Evolutionary conservation across 2,888 invertebrate genomes (phyloP), one percentile per base, ranked within the genome.

Genomic region (Andricus curvator): DNA sequence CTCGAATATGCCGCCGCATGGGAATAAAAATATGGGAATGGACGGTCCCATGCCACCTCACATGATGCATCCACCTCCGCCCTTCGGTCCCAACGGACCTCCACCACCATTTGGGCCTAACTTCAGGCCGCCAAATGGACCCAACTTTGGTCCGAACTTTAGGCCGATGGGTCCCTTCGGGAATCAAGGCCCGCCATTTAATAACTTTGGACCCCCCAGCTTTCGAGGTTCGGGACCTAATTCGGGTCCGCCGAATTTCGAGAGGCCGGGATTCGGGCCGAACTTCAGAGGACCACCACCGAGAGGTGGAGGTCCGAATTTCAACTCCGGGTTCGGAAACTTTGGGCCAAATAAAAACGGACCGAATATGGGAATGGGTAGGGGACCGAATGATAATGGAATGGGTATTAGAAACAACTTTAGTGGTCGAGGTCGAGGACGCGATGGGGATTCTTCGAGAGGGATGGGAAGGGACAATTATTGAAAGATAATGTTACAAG

Each of bases 111-210:
- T 87, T 1, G 86, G 85, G 13, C 88, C 88, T 0, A 89, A 89
- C 66, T 91, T 90, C 15, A 85, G 89, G 48, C 89, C 90, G 0
- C 87, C 89, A 5, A 90, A 91, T 2, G 91, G 90, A 25, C 89
- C 90, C 2, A 92, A 91, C 74, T 92, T 91, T 67, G 88, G 90
- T 1, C 88, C 90, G 0, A 91, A 89, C 74, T 92, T 91, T 78
- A 86, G 91, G 48, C 90, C 90, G 4, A 87, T 91, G 82, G 88
- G 89, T 4, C 89, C 90, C 4, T 90, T 91, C 48, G 88, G 89
- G 0, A 90, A 88, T 79, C 89, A 88, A 70, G 87, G 80, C 0
- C 81, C 85, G 15, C 87, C 87, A 33, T 82, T 84, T 15, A 85
- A 84, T 29, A 79, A 67, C 44, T 87, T 88, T 41, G 91, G 90